phyloP scores from a whole-genome alignment of 2,113 vertebrate genomes.

The Uria lomvia region DNA sequence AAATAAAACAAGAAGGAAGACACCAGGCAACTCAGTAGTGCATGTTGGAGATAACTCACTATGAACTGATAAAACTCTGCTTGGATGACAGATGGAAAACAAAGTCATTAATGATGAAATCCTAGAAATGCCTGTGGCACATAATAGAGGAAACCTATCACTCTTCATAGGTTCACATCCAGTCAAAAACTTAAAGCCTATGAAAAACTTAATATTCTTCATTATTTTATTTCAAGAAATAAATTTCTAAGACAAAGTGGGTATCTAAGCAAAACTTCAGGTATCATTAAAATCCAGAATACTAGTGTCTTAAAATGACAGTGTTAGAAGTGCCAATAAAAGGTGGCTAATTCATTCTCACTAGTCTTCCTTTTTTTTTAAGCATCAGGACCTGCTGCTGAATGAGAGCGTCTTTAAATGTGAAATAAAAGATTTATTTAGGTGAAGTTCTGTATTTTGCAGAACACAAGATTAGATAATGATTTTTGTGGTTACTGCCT shows the following conservation, averaged over 20 bases:
- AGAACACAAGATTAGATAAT: background rate
- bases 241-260: background rate
- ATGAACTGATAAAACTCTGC: background rate
- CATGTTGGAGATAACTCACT: background rate
- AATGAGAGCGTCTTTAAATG: background rate
- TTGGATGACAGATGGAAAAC: background rate
- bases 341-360: background rate
- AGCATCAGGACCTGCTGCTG: background rate
- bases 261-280: background rate
- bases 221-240: background rate
- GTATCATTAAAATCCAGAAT: background rate
- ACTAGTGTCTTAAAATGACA: background rate
- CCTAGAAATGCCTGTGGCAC: background rate
- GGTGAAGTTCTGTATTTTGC: background rate
- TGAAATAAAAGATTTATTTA: background rate
- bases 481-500: background rate
- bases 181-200: background rate
- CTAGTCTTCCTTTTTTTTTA: background rate
- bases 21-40: background rate
- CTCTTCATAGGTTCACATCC: background rate
- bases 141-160: background rate
- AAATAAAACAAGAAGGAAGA: background rate
- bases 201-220: background rate
- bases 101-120: background rate
- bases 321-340: background rate